Evolutionary conservation across 2,797 vertebrate genomes (phyloP).

Genomic region (Pristis pectinata): DNA sequence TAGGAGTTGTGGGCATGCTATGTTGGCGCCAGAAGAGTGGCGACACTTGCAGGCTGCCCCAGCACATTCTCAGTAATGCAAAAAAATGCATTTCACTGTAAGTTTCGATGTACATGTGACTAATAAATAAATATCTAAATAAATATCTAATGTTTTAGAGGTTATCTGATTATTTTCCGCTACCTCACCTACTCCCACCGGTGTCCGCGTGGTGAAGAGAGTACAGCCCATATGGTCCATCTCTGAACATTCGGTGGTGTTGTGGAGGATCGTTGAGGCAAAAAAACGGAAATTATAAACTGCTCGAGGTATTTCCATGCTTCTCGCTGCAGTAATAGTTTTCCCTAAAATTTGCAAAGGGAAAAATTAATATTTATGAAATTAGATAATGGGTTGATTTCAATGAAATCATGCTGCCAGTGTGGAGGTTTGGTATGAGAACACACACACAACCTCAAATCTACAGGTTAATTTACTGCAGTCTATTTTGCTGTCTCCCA

Average conservation of each 20-base stretch:
- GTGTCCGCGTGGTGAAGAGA: constrained; percentile 77
- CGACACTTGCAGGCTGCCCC: too few species aligned
- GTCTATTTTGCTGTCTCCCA: too few species aligned
- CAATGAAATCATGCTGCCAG: not conserved
- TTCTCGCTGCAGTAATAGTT: constrained; percentile 72
- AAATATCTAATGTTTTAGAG: not conserved
- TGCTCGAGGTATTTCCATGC: constrained; percentile 77
- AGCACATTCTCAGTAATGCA: too few species aligned
- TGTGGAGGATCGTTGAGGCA: constrained; percentile 78
- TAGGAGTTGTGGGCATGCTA: too few species aligned
- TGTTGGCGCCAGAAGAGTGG: too few species aligned
- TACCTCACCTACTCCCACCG: constrained; percentile 81
- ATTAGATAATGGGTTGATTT: not conserved
- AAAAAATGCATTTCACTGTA: too few species aligned
- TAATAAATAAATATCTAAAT: too few species aligned
- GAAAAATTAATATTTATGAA: not conserved
- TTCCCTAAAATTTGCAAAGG: constrained; percentile 66
- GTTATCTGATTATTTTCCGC: not conserved
- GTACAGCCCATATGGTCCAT: constrained; percentile 76
- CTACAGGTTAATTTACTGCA: too few species aligned
- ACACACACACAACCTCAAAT: not conserved
- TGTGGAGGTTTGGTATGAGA: not conserved
- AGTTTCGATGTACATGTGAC: too few species aligned
- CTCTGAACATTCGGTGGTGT: constrained; percentile 74
- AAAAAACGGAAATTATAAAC: constrained; percentile 88